These are phyloP conservation scores for Drosophila yooni DNA, from an alignment of 2,888 invertebrate species.

Conservation along the genomic window DNA sequence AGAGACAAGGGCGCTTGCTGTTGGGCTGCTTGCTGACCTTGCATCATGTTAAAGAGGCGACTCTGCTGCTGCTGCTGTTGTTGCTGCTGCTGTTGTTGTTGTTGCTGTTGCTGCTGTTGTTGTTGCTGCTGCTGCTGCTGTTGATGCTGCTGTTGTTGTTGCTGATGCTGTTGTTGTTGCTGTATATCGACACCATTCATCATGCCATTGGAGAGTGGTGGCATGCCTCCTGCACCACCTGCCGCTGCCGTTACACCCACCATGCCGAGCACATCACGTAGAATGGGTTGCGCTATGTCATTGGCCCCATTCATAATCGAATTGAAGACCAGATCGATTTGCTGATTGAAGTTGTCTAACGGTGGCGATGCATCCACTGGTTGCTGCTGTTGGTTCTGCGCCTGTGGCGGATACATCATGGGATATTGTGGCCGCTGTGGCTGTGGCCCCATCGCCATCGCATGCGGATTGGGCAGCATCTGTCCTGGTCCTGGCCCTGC, in stretches of 20 bases:
- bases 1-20: constrained; percentile 36
- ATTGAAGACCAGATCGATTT: constrained; percentile 85
- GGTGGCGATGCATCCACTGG: constrained; percentile 76
- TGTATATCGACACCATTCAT: constrained; percentile 67
- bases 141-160: constrained; percentile 54
- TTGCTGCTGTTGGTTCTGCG: constrained; percentile 62
- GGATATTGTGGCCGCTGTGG: constrained; percentile 73
- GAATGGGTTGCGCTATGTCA: constrained; percentile 84
- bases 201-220: constrained; percentile 57
- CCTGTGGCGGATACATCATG: constrained; percentile 66
- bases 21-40: constrained; percentile 53
- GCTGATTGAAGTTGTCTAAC: constrained; percentile 83
- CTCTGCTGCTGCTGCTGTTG: constrained; percentile 51
- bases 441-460: constrained; percentile 51
- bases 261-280: constrained; percentile 84
- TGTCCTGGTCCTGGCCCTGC: constrained; percentile 36
- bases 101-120: constrained; percentile 51
- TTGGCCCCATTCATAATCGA: constrained; percentile 84
- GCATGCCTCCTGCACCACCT: constrained; percentile 37
- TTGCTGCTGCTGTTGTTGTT: constrained; percentile 19
- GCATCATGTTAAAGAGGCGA: constrained; percentile 71
- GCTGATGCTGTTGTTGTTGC: constrained; percentile 52
- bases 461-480: constrained; percentile 65
- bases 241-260: constrained; percentile 67
- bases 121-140: constrained; percentile 40